These are phyloP conservation scores for Sisyra terminalis DNA, from an alignment of 2,888 invertebrate species.

Conservation along the genomic window DNA sequence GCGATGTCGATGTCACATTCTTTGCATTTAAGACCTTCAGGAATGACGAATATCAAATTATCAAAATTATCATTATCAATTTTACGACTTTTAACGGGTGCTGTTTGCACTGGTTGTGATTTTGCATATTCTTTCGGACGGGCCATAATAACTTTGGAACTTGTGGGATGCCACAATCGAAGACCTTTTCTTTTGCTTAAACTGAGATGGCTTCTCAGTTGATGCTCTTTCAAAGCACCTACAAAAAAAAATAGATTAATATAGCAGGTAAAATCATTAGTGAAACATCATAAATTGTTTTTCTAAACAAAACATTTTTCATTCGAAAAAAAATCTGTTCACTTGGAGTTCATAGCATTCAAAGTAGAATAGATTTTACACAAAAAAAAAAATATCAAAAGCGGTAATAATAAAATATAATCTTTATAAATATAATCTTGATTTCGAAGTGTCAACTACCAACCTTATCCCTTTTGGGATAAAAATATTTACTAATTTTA, in stretches of 20 bases:
- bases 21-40: constrained; percentile 42
- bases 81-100: constrained; percentile 15
- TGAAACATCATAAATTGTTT: no score
- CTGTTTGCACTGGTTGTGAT: neutral
- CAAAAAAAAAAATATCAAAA: no score
- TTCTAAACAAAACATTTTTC: no score
- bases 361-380: no score
- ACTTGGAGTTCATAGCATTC: no score
- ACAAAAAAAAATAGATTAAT: constrained; percentile 8
- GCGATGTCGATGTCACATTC: constrained; percentile 60
- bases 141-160: constrained; percentile 25
- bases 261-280: no score
- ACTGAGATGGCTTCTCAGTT: constrained; percentile 32
- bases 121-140: constrained; percentile 9
- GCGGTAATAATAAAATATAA: no score
- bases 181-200: constrained; percentile 22
- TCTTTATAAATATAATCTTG: no score
- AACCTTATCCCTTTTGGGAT: no score
- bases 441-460: no score
- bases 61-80: constrained; percentile 28
- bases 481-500: no score
- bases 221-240: constrained; percentile 42
- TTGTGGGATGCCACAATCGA: constrained; percentile 20
- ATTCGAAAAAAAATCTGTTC: no score
- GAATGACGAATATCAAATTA: constrained; percentile 27